Conservation (phyloP, 2,888 invertebrate genomes). For the Ditylenchus weischeri region DNA sequence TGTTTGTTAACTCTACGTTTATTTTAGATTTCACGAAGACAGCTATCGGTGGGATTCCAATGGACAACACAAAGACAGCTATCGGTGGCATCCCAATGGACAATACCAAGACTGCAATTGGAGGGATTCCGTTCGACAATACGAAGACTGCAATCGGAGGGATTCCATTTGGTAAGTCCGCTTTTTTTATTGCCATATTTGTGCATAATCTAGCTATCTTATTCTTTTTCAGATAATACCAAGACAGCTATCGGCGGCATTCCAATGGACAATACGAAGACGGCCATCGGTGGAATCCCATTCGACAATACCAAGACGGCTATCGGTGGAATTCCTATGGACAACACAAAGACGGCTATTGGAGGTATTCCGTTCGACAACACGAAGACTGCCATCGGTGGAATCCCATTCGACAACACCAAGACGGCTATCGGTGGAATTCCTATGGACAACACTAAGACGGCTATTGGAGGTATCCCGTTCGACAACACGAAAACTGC, state of each 20-base stretch:
- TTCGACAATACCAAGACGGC: constrained; percentile 3
- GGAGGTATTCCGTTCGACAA: constrained; percentile 5
- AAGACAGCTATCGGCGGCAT: constrained; percentile 1
- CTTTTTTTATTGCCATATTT: not conserved
- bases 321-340: not conserved
- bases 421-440: constrained; percentile 2
- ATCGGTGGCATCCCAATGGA: not conserved
- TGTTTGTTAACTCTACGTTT: not conserved
- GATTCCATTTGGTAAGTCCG: not conserved
- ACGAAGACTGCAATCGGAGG: constrained; percentile 13
- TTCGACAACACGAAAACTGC: constrained; percentile 9
- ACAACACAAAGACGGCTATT: constrained; percentile 9
- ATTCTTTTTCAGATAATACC: not conserved
- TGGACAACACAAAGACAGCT: not conserved
- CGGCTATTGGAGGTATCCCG: constrained; percentile 1
- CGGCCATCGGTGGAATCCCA: no score
- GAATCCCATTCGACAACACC: not conserved
- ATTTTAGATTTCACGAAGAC: not conserved
- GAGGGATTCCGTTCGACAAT: not conserved
- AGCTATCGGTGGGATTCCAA: not conserved
- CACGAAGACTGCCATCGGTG: constrained; percentile 3
- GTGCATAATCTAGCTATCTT: not conserved
- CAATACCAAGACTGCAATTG: constrained; percentile 3
- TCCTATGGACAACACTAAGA: constrained; percentile 6
- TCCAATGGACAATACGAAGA: not conserved